phyloP scores from a whole-genome alignment of 2,888 invertebrate genomes.

The Stenoptilia bipunctidactyla region DNA sequence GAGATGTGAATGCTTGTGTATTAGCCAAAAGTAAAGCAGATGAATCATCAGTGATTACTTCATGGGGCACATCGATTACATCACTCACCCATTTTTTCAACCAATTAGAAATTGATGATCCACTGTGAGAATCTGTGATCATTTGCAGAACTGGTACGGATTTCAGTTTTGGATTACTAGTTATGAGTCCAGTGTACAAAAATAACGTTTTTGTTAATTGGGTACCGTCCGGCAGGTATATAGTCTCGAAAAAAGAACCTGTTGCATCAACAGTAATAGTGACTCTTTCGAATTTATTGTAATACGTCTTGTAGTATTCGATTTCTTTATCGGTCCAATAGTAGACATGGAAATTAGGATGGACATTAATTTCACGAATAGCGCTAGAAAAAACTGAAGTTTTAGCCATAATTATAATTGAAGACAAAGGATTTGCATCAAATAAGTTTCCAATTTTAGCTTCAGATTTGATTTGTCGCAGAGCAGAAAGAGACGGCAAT shows the following conservation, averaged over 20 bases:
- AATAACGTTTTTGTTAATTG: conserved; percentile 5
- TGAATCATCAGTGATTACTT: conserved; percentile 2
- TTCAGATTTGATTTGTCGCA: conserved; percentile 4
- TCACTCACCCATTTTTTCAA: conserved; percentile 4
- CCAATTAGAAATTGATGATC: conserved; percentile 4
- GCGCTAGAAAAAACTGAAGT: conserved; percentile 1
- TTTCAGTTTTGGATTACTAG: conserved; percentile 4
- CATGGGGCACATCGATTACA: conserved; percentile 2
- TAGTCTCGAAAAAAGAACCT: conserved; percentile 5
- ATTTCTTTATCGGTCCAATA: conserved; percentile 7
- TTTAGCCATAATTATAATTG: conserved; percentile 6
- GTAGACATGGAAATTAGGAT: conserved; percentile 6
- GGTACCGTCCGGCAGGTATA: background rate
- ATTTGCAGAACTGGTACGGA: conserved; percentile 4
- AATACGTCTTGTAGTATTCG: conserved; percentile 6
- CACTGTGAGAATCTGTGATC: conserved; percentile 3
- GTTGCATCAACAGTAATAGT: conserved; percentile 7
- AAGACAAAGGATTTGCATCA: conserved; percentile 4
- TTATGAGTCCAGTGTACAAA: conserved; percentile 5
- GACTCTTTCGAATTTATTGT: conserved; percentile 3
- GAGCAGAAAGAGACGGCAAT: conserved; percentile 5
- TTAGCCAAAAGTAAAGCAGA: conserved; percentile 3
- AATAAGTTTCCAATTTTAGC: conserved; percentile 3
- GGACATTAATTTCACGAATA: conserved; percentile 4
- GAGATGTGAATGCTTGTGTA: conserved; percentile 3